phyloP scores from a whole-genome alignment of 2,888 invertebrate species.

The Machimus atricapillus region DNA sequence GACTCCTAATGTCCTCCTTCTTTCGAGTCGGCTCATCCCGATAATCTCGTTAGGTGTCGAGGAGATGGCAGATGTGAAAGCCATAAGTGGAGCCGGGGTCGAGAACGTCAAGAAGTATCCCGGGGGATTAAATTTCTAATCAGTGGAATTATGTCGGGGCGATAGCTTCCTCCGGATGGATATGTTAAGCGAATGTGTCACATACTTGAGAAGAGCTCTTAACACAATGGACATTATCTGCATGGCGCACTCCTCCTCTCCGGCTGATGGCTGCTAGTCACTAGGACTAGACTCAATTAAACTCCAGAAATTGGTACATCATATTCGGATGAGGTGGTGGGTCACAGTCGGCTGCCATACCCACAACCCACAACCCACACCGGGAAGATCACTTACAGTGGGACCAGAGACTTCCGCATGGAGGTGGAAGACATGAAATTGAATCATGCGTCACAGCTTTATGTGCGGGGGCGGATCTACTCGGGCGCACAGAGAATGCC shows the following conservation, averaged over 20 bases:
- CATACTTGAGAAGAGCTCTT: slow-evolving; percentile 31
- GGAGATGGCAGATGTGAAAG: not conserved
- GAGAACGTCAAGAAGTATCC: not conserved
- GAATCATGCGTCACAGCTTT: slow-evolving; percentile 27
- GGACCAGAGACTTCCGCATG: not conserved
- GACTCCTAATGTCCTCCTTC: not conserved
- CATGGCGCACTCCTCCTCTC: slow-evolving; percentile 16
- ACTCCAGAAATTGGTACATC: slow-evolving; percentile 44
- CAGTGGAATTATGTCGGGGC: slow-evolving; percentile 24
- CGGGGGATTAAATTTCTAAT: slow-evolving; percentile 34
- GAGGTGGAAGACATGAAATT: slow-evolving; percentile 27
- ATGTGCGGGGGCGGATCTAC: not conserved
- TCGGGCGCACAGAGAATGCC: slow-evolving; percentile 9
- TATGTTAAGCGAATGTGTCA: slow-evolving; percentile 32
- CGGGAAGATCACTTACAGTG: not conserved
- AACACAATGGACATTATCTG: slow-evolving; percentile 42
- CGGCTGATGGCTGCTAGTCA: not conserved
- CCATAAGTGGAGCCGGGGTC: not conserved
- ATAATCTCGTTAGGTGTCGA: not conserved
- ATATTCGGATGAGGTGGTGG: slow-evolving; percentile 29
- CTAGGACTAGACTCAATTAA: slow-evolving; percentile 45
- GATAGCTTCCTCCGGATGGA: not conserved
- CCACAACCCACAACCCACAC: not conserved
- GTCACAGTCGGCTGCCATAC: not conserved
- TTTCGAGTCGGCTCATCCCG: not conserved